Evolutionary conservation across 1,140 invertebrate genomes (phyloP), one percentile per base, ranked within the genome.

Genomic region (Drosophila fuyamai): DNA sequence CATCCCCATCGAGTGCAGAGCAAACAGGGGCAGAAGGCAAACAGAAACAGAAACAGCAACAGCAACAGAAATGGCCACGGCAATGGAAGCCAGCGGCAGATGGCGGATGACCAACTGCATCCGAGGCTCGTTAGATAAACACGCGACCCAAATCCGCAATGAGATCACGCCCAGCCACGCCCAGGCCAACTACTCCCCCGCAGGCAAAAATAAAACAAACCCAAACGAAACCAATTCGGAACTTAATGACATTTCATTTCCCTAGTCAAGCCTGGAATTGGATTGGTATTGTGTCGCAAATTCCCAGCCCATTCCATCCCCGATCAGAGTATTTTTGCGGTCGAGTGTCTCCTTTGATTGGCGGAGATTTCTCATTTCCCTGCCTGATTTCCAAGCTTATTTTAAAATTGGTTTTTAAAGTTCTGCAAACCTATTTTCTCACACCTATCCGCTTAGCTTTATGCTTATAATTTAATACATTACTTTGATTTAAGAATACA

Each of bases 91-190:
- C 41, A 35, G 23, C 18, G 16, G 36, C 12, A 5, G 46, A 48
- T 38, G 36, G 10, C n/a, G 29, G 41, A 57, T 43, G 51, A 70
- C 51, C 65, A 57, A 70, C 53, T 71, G 67, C 67, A 71, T 68
- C 65, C 60, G 10, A 41, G 23, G 27, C 27, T 14, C 5, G 48
- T 61, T 51, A 13, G 56, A 32, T 5, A 0, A n/a, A 29, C 50
- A 56, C 36, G 65, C 67, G 44, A 57, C 41, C 67, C 51, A 57
- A 71, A 70, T 57, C 65, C 65, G 67, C 67, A 71, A 70, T 70
- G 70, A 71, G 51, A 70, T 57, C 65, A 57, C 65, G 27, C 51
- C 63, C 51, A 32, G 36, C 29, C 29, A 32, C 29, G 8, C 40
- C 57, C 43, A 66, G 35, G 44, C 14, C 4, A 0, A 16, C 57